Evolutionary conservation across 2,113 vertebrate genomes (phyloP).

Genomic region (Nothocercus julius): DNA sequence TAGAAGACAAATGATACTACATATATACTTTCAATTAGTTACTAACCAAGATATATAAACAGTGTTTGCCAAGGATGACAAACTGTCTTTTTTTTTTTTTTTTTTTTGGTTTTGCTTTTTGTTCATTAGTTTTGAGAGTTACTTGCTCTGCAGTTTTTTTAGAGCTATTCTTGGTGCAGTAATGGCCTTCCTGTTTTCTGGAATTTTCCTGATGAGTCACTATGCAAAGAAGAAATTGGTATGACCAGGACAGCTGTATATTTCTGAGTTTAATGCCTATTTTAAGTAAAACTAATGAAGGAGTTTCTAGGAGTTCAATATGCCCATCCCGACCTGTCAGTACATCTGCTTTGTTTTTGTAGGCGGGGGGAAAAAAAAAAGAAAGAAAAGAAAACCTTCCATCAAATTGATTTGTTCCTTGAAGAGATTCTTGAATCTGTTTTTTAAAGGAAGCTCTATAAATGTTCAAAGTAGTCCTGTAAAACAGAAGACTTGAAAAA

Average conservation of each 20-base stretch:
- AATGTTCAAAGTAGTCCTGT: fast-evolving
- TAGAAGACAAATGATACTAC: not conserved
- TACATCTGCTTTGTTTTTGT: not conserved
- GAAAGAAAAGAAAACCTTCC: not conserved
- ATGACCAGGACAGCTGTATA: not conserved
- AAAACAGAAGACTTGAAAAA: not conserved
- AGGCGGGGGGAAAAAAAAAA: too few relatives aligned
- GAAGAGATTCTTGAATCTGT: not conserved
- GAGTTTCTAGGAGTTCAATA: not conserved
- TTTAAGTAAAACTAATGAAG: not conserved
- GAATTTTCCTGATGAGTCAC: not conserved
- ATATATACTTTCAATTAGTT: not conserved
- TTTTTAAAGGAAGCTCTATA: not conserved
- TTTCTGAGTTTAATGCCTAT: not conserved
- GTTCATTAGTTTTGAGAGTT: not conserved
- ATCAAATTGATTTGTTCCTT: not conserved
- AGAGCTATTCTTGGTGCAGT: not conserved
- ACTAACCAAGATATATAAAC: not conserved
- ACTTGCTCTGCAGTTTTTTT: not conserved
- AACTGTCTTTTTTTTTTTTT: not conserved
- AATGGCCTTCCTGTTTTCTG: not conserved
- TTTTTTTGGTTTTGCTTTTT: not conserved
- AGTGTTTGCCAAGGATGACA: not conserved
- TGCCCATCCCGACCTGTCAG: not conserved
- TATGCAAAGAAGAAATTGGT: not conserved